phyloP scores from a whole-genome alignment of 30 jellyfish, hydroid and myxozoan species.

The Aurelia aurita region DNA sequence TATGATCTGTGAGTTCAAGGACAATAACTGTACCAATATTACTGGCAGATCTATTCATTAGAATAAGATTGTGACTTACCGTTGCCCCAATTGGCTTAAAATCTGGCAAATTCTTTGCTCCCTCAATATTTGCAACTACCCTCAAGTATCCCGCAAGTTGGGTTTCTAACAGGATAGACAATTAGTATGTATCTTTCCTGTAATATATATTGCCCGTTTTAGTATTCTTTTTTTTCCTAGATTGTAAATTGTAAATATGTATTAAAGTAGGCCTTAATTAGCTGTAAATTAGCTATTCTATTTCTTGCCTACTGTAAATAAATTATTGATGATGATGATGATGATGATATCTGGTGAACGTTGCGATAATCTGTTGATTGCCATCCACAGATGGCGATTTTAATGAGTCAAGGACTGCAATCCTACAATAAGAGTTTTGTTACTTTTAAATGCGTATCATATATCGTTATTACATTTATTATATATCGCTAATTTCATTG shows the following conservation, averaged over 20 bases:
- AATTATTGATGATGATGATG: too few relatives aligned
- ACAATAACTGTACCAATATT: not conserved
- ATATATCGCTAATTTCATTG: not conserved
- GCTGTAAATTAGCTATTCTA: too few relatives aligned
- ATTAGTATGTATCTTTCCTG: too few relatives aligned
- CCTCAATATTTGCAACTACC: not conserved
- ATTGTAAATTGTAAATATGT: too few relatives aligned
- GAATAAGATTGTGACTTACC: not conserved
- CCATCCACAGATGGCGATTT: not conserved
- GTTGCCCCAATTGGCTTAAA: slow-evolving; percentile 7
- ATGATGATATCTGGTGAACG: too few relatives aligned
- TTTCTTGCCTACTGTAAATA: too few relatives aligned
- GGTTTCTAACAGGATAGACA: too few relatives aligned
- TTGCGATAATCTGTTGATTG: not conserved
- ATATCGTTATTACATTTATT: not conserved
- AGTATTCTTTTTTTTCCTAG: too few relatives aligned
- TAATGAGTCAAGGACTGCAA: not conserved
- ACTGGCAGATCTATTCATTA: not conserved
- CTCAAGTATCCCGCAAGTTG: not conserved
- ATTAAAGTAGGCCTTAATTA: too few relatives aligned
- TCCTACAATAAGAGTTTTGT: not conserved
- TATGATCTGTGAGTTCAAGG: not conserved
- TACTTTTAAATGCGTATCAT: not conserved
- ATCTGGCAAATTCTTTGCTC: not conserved
- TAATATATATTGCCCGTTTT: too few relatives aligned